Evolutionary conservation across 2,888 invertebrate species (phyloP).

Genomic region (Hemithea aestivaria): DNA sequence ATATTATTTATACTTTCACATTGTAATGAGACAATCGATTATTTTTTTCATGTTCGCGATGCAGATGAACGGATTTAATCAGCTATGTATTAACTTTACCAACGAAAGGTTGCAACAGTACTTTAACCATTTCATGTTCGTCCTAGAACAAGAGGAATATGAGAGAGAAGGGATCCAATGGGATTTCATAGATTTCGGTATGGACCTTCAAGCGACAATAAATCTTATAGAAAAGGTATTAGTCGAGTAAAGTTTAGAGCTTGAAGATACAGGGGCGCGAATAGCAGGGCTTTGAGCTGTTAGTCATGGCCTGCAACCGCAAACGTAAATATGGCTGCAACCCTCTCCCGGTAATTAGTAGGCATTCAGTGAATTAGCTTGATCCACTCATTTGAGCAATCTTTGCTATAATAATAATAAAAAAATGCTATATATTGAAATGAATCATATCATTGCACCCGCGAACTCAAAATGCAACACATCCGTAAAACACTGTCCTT

Average conservation of each 20-base stretch:
- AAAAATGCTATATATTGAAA: conserved; percentile 25
- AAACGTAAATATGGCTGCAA: conserved; percentile 45
- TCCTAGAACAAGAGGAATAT: conserved; percentile 97
- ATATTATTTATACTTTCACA: conserved; percentile 15
- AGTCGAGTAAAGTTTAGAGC: conserved; percentile 43
- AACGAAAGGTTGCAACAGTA: conserved; percentile 97
- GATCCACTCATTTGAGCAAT: conserved; percentile 36
- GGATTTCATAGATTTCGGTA: conserved; percentile 97
- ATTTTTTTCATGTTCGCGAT: conserved; percentile 56
- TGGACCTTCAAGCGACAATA: conserved; percentile 95
- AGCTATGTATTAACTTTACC: conserved; percentile 97
- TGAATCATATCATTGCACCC: conserved; percentile 26
- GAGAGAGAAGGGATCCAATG: conserved; percentile 94
- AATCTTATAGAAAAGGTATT: conserved; percentile 94
- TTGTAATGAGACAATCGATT: conserved; percentile 36
- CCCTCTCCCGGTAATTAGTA: conserved; percentile 39
- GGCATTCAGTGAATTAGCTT: conserved; percentile 41
- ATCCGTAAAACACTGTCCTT: conserved; percentile 26
- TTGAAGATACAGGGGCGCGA: conserved; percentile 51
- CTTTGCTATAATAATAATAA: conserved; percentile 42
- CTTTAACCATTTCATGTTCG: conserved; percentile 98
- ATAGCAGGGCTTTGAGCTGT: conserved; percentile 59
- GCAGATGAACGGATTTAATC: conserved; percentile 96
- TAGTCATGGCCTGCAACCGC: conserved; percentile 51
- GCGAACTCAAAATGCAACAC: conserved; percentile 24